A percentile compares a stretch with the other conserved stretches of the same genome.
These are phyloP conservation scores for Pterois miles DNA, from an alignment of 2,797 vertebrate genomes.

Conservation along the genomic window DNA sequence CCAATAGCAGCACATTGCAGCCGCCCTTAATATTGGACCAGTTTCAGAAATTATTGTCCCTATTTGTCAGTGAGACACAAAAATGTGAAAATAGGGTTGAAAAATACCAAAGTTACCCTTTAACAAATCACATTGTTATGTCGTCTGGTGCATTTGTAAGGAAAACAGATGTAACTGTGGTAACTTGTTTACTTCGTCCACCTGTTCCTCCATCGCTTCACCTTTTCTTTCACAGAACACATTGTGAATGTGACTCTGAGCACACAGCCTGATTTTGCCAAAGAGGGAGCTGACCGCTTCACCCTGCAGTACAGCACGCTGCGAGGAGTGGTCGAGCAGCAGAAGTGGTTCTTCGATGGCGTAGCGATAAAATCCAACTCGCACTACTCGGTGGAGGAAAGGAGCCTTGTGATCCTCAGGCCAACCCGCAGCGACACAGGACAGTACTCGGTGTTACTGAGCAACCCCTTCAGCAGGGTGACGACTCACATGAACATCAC, in stretches of 20 bases:
- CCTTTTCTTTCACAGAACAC: conserved; percentile 61
- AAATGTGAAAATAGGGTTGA: no score
- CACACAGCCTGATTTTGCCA: background rate
- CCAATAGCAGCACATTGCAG: no score
- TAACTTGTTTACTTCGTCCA: background rate
- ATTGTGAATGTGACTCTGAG: conserved; percentile 62
- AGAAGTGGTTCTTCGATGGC: conserved; percentile 80
- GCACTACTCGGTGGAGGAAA: conserved; percentile 50
- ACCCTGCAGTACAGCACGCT: conserved; percentile 73
- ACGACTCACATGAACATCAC: conserved; percentile 56
- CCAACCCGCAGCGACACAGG: conserved; percentile 75
- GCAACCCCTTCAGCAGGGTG: conserved; percentile 82
- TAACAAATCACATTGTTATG: no score
- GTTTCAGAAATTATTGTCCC: no score
- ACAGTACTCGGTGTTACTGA: conserved; percentile 79
- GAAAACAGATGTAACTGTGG: background rate
- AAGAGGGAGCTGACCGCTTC: conserved; percentile 66
- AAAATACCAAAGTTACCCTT: no score
- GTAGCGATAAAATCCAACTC: conserved; percentile 45
- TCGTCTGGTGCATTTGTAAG: background rate
- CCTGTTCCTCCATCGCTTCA: background rate
- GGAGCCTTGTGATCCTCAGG: conserved; percentile 71
- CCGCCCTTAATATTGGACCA: no score
- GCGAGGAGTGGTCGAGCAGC: conserved; percentile 63
- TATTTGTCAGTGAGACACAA: no score